Evolutionary conservation across 1,140 invertebrate genomes (phyloP).

Genomic region (Saccostrea cuccullata): DNA sequence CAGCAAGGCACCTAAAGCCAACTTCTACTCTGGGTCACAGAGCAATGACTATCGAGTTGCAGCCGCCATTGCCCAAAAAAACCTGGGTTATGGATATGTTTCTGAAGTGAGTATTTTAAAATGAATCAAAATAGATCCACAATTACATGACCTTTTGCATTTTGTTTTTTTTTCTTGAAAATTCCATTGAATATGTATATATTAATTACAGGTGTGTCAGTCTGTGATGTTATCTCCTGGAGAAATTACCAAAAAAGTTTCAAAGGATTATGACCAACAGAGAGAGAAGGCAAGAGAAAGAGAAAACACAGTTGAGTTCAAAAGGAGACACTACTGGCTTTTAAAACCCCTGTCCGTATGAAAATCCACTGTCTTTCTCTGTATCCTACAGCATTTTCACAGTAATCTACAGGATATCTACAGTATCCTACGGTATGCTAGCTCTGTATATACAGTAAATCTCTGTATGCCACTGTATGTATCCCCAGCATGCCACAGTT

Average conservation of each 20-base stretch:
- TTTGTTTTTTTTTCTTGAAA: not conserved
- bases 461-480: too few species aligned
- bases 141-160: not conserved
- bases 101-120: slow-evolving; percentile 42
- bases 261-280: too few species aligned
- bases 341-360: too few species aligned
- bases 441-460: too few species aligned
- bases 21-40: not conserved
- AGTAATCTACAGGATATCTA: too few species aligned
- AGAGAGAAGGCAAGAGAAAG: not conserved
- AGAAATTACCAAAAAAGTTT: not conserved
- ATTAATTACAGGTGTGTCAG: not conserved
- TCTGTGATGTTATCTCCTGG: slow-evolving; percentile 16
- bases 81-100: slow-evolving; percentile 52
- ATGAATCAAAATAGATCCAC: not conserved
- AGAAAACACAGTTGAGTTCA: not conserved
- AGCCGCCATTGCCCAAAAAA: slow-evolving; percentile 1
- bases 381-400: too few species aligned
- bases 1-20: not conserved
- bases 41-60: slow-evolving; percentile 22
- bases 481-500: too few species aligned
- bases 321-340: too few species aligned
- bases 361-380: too few species aligned
- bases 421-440: too few species aligned
- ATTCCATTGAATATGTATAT: not conserved